Evolutionary conservation across 2,113 vertebrate species (phyloP).

Genomic region (Ciconia stormi): DNA sequence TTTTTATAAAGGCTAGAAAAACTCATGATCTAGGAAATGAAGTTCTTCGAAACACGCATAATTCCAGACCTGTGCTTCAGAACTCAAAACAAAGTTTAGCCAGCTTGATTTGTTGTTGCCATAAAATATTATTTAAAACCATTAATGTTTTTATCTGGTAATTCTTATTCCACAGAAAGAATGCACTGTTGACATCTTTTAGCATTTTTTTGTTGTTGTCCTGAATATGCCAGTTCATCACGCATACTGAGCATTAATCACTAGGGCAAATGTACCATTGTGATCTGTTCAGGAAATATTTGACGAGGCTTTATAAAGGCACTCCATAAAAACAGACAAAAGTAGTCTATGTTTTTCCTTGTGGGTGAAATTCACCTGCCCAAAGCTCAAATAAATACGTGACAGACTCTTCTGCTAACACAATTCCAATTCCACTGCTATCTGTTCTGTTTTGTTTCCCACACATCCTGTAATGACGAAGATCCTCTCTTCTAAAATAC

Average conservation of each 20-base stretch:
- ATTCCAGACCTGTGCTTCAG: background rate
- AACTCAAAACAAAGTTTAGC: background rate
- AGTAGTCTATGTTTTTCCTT: background rate
- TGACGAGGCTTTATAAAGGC: background rate
- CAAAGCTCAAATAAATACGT: background rate
- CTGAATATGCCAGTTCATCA: constrained; percentile 34
- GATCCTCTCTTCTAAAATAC: background rate
- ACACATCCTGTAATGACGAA: background rate
- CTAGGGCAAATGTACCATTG: background rate
- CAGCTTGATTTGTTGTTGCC: background rate
- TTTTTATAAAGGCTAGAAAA: constrained; percentile 23
- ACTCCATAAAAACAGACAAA: background rate
- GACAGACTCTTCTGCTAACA: background rate
- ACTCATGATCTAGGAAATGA: background rate
- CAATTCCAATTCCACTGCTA: background rate
- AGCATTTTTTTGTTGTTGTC: background rate
- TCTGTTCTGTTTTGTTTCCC: constrained; percentile 21
- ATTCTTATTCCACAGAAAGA: background rate
- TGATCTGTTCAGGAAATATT: constrained; percentile 13
- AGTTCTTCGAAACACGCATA: fast-evolving
- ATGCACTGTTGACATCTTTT: background rate
- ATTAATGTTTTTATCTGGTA: background rate
- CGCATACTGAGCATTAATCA: background rate
- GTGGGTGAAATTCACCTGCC: constrained; percentile 43
- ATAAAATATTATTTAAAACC: background rate